These are phyloP conservation scores for Athripsodes cinereus DNA, from an alignment of 2,888 invertebrate genomes.

Conservation along the genomic window DNA sequence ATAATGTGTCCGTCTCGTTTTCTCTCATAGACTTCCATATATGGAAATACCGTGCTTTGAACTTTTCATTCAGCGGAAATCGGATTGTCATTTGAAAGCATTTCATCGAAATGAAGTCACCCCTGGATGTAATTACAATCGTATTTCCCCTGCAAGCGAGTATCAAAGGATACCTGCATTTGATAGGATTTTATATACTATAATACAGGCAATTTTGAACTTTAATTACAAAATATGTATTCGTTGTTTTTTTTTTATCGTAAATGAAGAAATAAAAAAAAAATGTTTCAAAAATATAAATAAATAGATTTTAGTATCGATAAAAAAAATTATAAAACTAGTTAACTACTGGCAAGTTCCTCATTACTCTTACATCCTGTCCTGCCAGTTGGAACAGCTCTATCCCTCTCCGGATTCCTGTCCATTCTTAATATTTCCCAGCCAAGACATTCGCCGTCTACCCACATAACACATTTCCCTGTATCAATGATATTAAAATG, in stretches of 20 bases:
- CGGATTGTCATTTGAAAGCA: constrained; percentile 22
- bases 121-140: constrained; percentile 1
- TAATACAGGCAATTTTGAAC: neutral
- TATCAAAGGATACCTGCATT: constrained; percentile 1
- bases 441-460: neutral
- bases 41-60: constrained; percentile 18
- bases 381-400: too few relatives aligned
- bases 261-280: too few relatives aligned
- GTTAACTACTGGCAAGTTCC: too few relatives aligned
- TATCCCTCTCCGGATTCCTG: neutral
- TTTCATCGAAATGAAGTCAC: constrained; percentile 2
- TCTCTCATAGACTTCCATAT: neutral
- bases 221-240: neutral
- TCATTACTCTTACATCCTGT: too few relatives aligned
- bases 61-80: constrained; percentile 24
- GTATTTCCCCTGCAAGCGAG: neutral
- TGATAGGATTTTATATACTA: neutral
- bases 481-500: neutral
- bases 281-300: too few relatives aligned
- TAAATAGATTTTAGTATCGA: too few relatives aligned
- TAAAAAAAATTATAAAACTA: too few relatives aligned
- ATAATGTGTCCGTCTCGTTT: neutral
- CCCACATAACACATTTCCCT: neutral
- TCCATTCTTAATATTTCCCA: neutral
- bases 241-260: too few relatives aligned